Percentiles rank a stretch among this genome's conserved stretches.
Evolutionary conservation across 2,888 invertebrate species (phyloP).

Genomic region (Diaperis boleti): DNA sequence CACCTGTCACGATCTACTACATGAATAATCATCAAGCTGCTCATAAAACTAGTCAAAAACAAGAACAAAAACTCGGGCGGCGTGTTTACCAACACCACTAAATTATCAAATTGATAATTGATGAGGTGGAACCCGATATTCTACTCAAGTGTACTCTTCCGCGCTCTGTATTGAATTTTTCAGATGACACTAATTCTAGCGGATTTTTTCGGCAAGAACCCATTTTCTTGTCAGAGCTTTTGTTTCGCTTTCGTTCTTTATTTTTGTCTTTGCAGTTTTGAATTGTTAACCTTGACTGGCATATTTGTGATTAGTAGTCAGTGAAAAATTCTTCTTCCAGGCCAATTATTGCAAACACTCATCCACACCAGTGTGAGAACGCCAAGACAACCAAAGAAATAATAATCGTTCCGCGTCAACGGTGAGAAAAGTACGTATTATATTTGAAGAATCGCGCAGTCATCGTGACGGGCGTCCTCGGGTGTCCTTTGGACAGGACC

Average conservation of each 20-base stretch:
- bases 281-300: conserved; percentile 9
- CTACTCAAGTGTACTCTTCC: too few relatives aligned
- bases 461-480: conserved; percentile 36
- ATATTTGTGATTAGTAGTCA: conserved; percentile 16
- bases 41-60: not conserved
- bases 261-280: not conserved
- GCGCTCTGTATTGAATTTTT: too few relatives aligned
- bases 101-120: not conserved
- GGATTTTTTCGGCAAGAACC: too few relatives aligned
- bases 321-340: conserved; percentile 27
- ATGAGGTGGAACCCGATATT: too few relatives aligned
- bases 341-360: conserved; percentile 42
- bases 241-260: not conserved
- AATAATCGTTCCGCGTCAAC: conserved; percentile 41
- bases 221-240: too few relatives aligned
- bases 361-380: conserved; percentile 34
- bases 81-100: not conserved
- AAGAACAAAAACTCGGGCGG: not conserved
- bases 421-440: conserved; percentile 40
- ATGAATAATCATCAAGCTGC: conserved; percentile 11
- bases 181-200: too few relatives aligned
- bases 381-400: conserved; percentile 38
- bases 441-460: conserved; percentile 33
- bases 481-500: conserved; percentile 26
- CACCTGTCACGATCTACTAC: conserved; percentile 13